phyloP scores from a whole-genome alignment of 2,888 invertebrate species.

The Epinotia brunnichana region DNA sequence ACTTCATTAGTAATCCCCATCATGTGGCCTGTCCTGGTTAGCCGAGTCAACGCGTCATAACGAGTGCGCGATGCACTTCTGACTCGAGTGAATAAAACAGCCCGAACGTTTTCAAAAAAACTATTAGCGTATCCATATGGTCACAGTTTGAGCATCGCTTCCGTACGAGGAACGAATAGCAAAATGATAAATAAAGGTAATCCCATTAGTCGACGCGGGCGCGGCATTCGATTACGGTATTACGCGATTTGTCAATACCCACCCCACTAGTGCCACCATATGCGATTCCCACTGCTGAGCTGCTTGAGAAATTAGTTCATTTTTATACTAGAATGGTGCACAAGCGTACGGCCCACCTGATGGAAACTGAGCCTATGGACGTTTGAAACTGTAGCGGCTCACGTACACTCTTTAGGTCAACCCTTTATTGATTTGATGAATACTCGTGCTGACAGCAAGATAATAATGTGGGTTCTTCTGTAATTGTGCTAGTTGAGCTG shows the following conservation, averaged over 20 bases:
- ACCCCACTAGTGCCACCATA: slow-evolving; percentile 21
- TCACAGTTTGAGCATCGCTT: slow-evolving; percentile 57
- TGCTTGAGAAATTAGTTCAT: not conserved
- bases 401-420: too few species aligned
- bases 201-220: slow-evolving; percentile 70
- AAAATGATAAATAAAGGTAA: slow-evolving; percentile 80
- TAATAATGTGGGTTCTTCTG: too few species aligned
- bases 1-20: too few species aligned
- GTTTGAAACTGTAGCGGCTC: too few species aligned
- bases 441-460: too few species aligned
- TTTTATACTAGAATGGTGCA: too few species aligned
- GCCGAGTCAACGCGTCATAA: too few species aligned
- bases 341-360: too few species aligned
- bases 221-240: slow-evolving; percentile 64
- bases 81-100: not conserved
- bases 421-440: too few species aligned
- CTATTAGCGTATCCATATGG: not conserved
- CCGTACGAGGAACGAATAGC: slow-evolving; percentile 75
- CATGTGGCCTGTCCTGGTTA: too few species aligned
- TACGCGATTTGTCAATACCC: slow-evolving; percentile 51
- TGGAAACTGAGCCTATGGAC: too few species aligned
- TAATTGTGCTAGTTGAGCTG: too few species aligned
- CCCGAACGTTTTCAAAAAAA: not conserved
- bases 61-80: not conserved
- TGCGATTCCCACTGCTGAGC: not conserved